phyloP scores from a whole-genome alignment of 2,888 invertebrate genomes.

The Dermolepida albohirtum region DNA sequence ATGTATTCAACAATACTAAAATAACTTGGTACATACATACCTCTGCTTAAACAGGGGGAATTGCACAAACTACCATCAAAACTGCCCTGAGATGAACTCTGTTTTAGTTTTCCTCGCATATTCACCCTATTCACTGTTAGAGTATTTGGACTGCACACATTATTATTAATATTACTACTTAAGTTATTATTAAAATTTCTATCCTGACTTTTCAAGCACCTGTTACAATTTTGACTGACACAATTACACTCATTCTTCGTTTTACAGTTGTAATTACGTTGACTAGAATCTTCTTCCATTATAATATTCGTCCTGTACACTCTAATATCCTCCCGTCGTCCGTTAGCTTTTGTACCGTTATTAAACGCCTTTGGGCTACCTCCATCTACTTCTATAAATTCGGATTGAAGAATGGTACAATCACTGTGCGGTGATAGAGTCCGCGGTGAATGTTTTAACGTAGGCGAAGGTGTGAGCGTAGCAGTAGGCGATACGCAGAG shows the following conservation, averaged over 20 bases:
- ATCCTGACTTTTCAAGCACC: slow-evolving; percentile 57
- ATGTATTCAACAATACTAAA: neutral
- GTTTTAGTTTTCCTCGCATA: slow-evolving; percentile 59
- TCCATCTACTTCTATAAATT: slow-evolving; percentile 49
- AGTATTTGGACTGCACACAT: slow-evolving; percentile 54
- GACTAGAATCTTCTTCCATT: slow-evolving; percentile 42
- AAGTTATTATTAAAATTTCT: slow-evolving; percentile 59
- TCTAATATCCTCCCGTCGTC: slow-evolving; percentile 31
- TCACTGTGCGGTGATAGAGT: slow-evolving; percentile 53
- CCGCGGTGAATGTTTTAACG: slow-evolving; percentile 40
- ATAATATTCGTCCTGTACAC: slow-evolving; percentile 33
- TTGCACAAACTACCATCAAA: slow-evolving; percentile 68
- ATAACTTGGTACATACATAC: slow-evolving; percentile 58
- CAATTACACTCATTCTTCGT: slow-evolving; percentile 47
- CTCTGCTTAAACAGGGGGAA: slow-evolving; percentile 71
- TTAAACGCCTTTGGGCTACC: slow-evolving; percentile 31
- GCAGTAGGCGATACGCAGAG: slow-evolving; percentile 57
- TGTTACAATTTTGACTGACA: slow-evolving; percentile 56
- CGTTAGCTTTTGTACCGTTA: slow-evolving; percentile 13
- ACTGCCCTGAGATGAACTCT: slow-evolving; percentile 64
- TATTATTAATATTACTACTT: slow-evolving; percentile 57
- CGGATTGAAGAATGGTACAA: slow-evolving; percentile 54
- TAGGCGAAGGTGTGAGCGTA: slow-evolving; percentile 59
- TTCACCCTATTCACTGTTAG: slow-evolving; percentile 57
- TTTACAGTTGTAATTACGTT: slow-evolving; percentile 40